These are phyloP conservation scores for Vesta saturnalis DNA, from an alignment of 2,888 invertebrate species.

Conservation along the genomic window DNA sequence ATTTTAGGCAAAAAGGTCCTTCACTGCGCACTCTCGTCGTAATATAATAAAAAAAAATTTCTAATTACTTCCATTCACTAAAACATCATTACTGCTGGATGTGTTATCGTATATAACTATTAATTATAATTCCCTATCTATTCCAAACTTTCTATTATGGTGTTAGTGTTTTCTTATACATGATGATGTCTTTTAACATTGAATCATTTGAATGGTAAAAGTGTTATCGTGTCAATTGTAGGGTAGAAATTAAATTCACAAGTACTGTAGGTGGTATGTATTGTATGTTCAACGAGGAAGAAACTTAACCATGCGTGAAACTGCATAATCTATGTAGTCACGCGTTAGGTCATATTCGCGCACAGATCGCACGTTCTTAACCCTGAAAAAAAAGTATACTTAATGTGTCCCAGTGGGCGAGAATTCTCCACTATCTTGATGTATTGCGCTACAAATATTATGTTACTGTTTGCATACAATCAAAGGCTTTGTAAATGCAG, in stretches of 20 bases:
- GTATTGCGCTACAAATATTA: neutral
- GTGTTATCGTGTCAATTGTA: constrained; percentile 23
- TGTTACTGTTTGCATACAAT: neutral
- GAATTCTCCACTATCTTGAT: constrained; percentile 12
- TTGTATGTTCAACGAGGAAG: constrained; percentile 24
- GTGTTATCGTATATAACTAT: too few relatives aligned
- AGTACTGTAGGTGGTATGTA: constrained; percentile 27
- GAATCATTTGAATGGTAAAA: neutral
- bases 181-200: too few relatives aligned
- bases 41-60: too few relatives aligned
- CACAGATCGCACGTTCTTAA: constrained; percentile 20
- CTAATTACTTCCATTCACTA: too few relatives aligned
- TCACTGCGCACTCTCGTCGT: too few relatives aligned
- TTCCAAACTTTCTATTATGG: too few relatives aligned
- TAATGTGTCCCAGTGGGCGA: constrained; percentile 23
- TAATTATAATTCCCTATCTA: too few relatives aligned
- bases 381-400: constrained; percentile 22
- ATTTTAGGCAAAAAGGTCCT: too few relatives aligned
- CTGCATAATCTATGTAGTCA: constrained; percentile 28
- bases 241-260: constrained; percentile 24
- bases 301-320: constrained; percentile 31
- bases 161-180: too few relatives aligned
- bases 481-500: neutral
- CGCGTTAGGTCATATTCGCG: constrained; percentile 26
- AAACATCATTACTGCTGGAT: too few relatives aligned